Evolutionary conservation across 2,888 invertebrate species (phyloP), one percentile per base, ranked within the genome.

Genomic region (Gryllus longicercus): DNA sequence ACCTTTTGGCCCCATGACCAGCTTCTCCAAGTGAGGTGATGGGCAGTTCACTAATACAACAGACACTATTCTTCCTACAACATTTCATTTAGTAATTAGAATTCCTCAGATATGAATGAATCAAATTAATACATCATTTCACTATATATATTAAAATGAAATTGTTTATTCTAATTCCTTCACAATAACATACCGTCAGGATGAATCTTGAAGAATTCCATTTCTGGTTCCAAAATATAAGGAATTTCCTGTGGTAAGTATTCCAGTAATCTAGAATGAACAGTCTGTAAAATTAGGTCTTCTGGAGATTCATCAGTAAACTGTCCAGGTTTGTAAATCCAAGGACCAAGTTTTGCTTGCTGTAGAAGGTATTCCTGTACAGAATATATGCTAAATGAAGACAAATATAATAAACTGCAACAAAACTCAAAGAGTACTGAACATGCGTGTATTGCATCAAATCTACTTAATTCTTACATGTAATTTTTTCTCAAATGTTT

Each of bases 231-330:
- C 5, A 97, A 85, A 75, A 87, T 89, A 85, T 98, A 98, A 0
- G 98, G 98, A 76, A 98, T 91, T 88, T 98, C 96, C 83, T 95
- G 91, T 0, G 93, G 92, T 76, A 98, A 87, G 85, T 92, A 91
- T 85, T 99, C 95, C 81, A 99, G 86, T 75, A 98, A 89, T 83
- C 94, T 94, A 2, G 96, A 95, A 84, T 94, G 90, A 0, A 98
- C 93, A 80, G 94, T 92, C 83, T 92, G 91, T 79, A 91, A 88
- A 81, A 95, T 92, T 49, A 97, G 86, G 11, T 89, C 88, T 84
- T 93, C 91, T 0, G 93, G 91, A 21, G 90, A 87, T 85, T 95
- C 93, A 86, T 96, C 94, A 0, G 96, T 94, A 86, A 94, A 92
- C 23, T 91, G 86, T 74, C 91, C 88, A 18, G 90, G 87, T 38